These are phyloP conservation scores for Isaurus tuberculatus DNA, from an alignment of 92 coral and sea anemone species.

Conservation along the genomic window DNA sequence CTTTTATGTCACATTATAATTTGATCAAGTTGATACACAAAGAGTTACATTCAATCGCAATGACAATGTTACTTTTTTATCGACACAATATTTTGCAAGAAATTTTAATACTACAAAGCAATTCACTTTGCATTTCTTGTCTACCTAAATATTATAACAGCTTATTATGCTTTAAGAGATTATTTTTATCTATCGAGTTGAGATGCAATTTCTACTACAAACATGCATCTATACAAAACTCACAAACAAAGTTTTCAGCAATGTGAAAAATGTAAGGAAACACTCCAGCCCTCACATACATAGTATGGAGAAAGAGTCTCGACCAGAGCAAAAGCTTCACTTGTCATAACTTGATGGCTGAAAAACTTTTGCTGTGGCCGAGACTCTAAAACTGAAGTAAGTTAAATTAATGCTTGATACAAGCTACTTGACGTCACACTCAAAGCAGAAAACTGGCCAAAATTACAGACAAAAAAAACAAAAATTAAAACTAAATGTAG, in stretches of 20 bases:
- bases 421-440: slow-evolving; percentile 75
- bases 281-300: slow-evolving; percentile 25
- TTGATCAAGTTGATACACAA: not conserved
- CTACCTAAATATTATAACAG: not conserved
- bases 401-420: slow-evolving; percentile 80
- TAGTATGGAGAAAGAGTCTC: slow-evolving; percentile 25
- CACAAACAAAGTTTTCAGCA: not conserved
- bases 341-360: not conserved
- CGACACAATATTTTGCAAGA: not conserved
- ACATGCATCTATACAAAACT: not conserved
- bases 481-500: not conserved
- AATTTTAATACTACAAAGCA: not conserved
- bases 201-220: not conserved
- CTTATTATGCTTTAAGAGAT: not conserved
- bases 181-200: not conserved
- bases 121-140: too few relatives aligned
- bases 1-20: not conserved
- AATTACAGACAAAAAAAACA: not conserved
- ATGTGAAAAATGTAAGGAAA: not conserved
- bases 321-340: not conserved
- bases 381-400: slow-evolving; percentile 6
- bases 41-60: not conserved
- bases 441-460: slow-evolving; percentile 40
- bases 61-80: not conserved
- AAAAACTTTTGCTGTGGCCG: slow-evolving; percentile 10